A percentile compares a stretch with the other conserved stretches of the same genome.
Evolutionary conservation across 2,797 vertebrate species (phyloP).

Genomic region (Cottoperca gobio): DNA sequence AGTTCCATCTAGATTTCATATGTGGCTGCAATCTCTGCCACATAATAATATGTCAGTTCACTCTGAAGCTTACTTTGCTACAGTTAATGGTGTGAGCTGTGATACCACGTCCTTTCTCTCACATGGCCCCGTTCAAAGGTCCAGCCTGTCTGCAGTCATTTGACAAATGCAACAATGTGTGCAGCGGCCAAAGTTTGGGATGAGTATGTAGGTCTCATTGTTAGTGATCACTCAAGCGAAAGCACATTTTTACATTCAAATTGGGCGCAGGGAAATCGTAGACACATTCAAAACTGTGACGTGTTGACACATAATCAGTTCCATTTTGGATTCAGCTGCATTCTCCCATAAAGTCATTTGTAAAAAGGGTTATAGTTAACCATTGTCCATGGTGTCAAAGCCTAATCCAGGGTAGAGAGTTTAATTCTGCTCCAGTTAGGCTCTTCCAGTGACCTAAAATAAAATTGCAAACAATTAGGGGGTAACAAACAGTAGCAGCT

Average conservation of each 20-base stretch:
- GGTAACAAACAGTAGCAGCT: constrained; percentile 58
- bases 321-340: constrained; percentile 64
- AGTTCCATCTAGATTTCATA: constrained; percentile 71
- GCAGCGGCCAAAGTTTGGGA: constrained; percentile 38
- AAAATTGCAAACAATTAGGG: constrained; percentile 70
- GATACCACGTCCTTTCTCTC: constrained; percentile 54
- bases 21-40: constrained; percentile 69
- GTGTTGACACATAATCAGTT: constrained; percentile 63
- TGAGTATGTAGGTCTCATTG: constrained; percentile 49
- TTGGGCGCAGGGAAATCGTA: constrained; percentile 55
- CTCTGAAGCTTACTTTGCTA: constrained; percentile 67
- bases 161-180: constrained; percentile 59
- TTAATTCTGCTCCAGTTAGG: constrained; percentile 81
- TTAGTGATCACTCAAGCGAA: constrained; percentile 57
- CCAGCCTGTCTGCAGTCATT: constrained; percentile 61
- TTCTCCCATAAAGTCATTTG: constrained; percentile 62
- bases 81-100: constrained; percentile 73
- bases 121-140: constrained; percentile 57
- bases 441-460: constrained; percentile 75
- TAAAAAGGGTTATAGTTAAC: constrained; percentile 54
- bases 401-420: constrained; percentile 69
- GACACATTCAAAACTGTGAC: constrained; percentile 59
- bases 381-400: constrained; percentile 65
- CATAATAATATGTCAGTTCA: constrained; percentile 59
- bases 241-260: constrained; percentile 68